phyloP scores from a whole-genome alignment of 2,113 vertebrate species.

The Tragelaphus strepsiceros region DNA sequence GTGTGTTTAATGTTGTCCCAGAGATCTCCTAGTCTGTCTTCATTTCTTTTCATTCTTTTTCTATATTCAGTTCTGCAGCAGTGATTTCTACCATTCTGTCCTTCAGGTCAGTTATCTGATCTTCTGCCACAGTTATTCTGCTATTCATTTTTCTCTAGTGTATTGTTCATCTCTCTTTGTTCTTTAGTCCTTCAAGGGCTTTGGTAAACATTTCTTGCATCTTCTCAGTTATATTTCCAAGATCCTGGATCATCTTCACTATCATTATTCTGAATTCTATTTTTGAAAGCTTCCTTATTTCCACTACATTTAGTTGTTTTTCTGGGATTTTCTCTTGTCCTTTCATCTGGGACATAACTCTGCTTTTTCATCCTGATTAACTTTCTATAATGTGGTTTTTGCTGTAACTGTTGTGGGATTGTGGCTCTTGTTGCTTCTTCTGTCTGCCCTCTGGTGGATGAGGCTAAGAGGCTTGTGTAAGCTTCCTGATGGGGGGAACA shows the following conservation, averaged over 20 bases:
- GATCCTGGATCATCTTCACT: not conserved
- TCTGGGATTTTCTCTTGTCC: not conserved
- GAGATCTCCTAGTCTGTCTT: not conserved
- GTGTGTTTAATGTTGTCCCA: not conserved
- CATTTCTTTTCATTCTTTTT: not conserved
- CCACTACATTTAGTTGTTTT: not conserved
- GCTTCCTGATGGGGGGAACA: not conserved
- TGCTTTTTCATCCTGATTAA: not conserved
- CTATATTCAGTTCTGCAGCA: not conserved
- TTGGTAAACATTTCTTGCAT: not conserved
- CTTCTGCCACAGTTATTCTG: not conserved
- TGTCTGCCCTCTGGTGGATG: not conserved
- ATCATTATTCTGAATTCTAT: not conserved
- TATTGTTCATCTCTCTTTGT: not conserved
- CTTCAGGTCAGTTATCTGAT: not conserved
- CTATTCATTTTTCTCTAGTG: not conserved
- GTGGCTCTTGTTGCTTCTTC: not conserved
- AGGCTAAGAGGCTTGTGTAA: not conserved
- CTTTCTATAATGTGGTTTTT: not conserved
- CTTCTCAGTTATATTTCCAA: not conserved
- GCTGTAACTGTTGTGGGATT: not conserved
- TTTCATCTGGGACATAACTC: not conserved
- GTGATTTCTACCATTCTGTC: not conserved
- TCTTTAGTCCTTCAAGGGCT: not conserved
- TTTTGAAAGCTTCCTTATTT: not conserved